phyloP scores from a whole-genome alignment of 2,113 vertebrate genomes.

The Percina caprodes region DNA sequence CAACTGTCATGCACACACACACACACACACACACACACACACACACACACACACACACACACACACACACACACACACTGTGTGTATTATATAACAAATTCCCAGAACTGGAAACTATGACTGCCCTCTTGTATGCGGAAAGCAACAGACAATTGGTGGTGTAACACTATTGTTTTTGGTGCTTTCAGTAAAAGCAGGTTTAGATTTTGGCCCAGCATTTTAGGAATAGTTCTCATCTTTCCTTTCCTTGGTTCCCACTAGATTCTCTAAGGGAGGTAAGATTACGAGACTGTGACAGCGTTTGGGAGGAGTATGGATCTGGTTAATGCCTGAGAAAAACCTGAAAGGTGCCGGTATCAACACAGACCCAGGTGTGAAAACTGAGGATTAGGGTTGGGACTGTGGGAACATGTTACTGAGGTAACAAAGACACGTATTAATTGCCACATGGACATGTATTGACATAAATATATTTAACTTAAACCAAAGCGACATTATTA shows the following conservation, averaged over 20 bases:
- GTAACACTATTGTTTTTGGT: conserved; percentile 13
- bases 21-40: neutral
- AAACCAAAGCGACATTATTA: no score
- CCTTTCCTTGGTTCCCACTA: conserved; percentile 10
- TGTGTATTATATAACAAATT: conserved; percentile 23
- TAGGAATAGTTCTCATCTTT: conserved; percentile 4
- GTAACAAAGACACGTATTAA: no score
- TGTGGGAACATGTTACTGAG: no score
- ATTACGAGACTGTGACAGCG: neutral
- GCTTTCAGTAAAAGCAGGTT: conserved; percentile 1
- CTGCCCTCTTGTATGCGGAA: neutral
- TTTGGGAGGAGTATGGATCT: neutral
- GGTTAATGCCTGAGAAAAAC: conserved; percentile 3
- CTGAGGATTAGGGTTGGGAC: neutral
- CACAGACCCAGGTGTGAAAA: neutral
- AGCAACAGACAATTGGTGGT: neutral
- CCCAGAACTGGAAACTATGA: conserved; percentile 22
- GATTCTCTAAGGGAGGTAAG: neutral
- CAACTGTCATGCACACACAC: neutral
- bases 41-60: neutral
- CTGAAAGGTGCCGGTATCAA: neutral
- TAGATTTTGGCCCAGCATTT: conserved; percentile 6
- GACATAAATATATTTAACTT: no score
- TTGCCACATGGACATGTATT: no score
- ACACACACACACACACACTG: neutral